Base-by-base conservation (phyloP, 23 tunicate species). In the Styela clava region DNA sequence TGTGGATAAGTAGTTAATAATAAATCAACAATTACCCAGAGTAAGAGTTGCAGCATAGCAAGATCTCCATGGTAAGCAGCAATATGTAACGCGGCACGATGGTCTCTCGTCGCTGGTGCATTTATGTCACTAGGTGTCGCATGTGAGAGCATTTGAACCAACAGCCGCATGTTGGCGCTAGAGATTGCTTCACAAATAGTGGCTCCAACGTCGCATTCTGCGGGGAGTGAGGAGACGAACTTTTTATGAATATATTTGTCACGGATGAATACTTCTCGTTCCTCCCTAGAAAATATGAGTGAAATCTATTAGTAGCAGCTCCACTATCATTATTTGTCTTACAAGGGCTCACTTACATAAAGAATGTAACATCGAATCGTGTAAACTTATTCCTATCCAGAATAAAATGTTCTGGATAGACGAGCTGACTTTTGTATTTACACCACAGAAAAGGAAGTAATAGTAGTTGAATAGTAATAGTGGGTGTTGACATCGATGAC, bases 11-110 rank as follows among this genome's bases (percentile, higher is more conserved):
- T n/a, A n/a, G n/a, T n/a, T n/a, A n/a, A n/a, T n/a, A n/a, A n/a
- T n/a, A n/a, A n/a, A n/a, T n/a, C n/a, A n/a, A n/a, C 62, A 51
- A 61, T 64, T 24, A 92, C 97, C 97, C 97, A 92, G 18, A 92
- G 62, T 24, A 92, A 71, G 24, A 92, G 72, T 62, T 94, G 99
- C 20, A 84, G 80, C 36, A 85, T 73, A 16, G 87, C 91, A 22
- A 94, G 69, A 79, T 94, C 88, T 5, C 94, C 99, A 65, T 79
- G 78, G 7, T 82, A 85, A 34, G 91, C 85, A 31, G 99, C 99
- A 26, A 94, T 81, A 61, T 94, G 99, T 16, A 94, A 35, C 29
- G 95, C 79, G 2, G 95, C 85, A 25, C 87, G 88, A 5, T 62
- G 82, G 21, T 86, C 94, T 21, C 84, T 33, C 26, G 86, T 88